Conservation (phyloP, 2,113 vertebrate species). For the Phrynosoma platyrhinos region DNA sequence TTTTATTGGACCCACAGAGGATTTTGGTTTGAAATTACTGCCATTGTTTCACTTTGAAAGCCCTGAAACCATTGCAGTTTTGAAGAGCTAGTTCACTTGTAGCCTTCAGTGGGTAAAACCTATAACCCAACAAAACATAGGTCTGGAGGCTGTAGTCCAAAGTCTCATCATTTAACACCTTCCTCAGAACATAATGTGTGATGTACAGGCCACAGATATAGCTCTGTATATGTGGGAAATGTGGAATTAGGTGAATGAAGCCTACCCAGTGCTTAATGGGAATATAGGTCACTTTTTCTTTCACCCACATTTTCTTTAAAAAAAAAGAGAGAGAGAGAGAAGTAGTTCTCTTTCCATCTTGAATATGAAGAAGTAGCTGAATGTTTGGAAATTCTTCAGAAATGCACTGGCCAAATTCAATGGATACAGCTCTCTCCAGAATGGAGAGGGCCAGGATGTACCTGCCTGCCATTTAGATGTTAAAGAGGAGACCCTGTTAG, state of each 20-base stretch:
- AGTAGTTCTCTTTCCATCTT: too few species aligned
- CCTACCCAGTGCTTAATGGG: background rate
- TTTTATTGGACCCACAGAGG: background rate
- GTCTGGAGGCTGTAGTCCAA: too few species aligned
- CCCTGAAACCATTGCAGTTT: background rate
- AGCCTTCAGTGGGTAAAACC: background rate
- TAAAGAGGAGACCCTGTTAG: too few species aligned
- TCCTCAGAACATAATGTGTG: background rate
- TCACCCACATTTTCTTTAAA: too few species aligned
- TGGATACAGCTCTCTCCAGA: too few species aligned
- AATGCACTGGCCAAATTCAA: too few species aligned
- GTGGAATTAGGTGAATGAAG: background rate
- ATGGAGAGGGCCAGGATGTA: too few species aligned
- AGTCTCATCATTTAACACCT: background rate
- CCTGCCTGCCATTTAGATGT: too few species aligned
- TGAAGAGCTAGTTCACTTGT: background rate
- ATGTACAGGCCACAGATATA: background rate
- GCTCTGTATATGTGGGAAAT: background rate
- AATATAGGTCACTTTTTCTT: too few species aligned
- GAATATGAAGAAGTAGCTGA: too few species aligned
- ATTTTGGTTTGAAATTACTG: background rate
- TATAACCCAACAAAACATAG: background rate
- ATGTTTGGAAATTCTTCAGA: too few species aligned
- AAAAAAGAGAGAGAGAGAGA: too few species aligned
- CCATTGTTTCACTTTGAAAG: background rate